A percentile compares a stretch with the other conserved stretches of the same genome.
Evolutionary conservation across 2,888 invertebrate species (phyloP).

Genomic region (Mythimna loreyi): DNA sequence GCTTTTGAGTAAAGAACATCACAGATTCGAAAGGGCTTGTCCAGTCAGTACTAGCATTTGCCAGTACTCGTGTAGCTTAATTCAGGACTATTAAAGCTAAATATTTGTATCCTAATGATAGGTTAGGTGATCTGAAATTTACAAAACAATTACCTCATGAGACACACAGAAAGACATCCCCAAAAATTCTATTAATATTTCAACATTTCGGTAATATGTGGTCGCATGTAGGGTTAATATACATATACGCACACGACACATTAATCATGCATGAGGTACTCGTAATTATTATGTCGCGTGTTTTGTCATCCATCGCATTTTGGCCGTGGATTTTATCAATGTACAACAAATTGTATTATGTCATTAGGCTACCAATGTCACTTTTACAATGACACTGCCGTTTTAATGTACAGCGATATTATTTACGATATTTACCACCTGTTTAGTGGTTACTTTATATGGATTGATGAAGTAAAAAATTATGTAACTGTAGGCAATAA

Average conservation of each 20-base stretch:
- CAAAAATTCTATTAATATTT: background rate
- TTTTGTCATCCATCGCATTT: slow-evolving; percentile 81
- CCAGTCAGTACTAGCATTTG: too few species aligned
- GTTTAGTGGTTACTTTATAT: slow-evolving; percentile 29
- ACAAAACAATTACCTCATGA: too few species aligned
- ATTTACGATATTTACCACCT: slow-evolving; percentile 46
- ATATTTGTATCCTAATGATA: too few species aligned
- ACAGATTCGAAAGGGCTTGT: too few species aligned
- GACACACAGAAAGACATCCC: background rate
- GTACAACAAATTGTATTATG: slow-evolving; percentile 75
- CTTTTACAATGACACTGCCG: slow-evolving; percentile 56
- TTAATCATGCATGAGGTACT: slow-evolving; percentile 77
- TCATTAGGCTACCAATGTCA: slow-evolving; percentile 69
- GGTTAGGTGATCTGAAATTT: background rate
- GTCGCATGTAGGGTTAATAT: slow-evolving; percentile 57
- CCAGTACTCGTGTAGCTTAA: too few species aligned
- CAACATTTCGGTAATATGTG: slow-evolving; percentile 37
- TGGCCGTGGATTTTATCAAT: slow-evolving; percentile 80
- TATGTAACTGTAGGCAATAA: slow-evolving; percentile 13
- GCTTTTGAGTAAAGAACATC: too few species aligned
- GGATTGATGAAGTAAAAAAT: slow-evolving; percentile 10
- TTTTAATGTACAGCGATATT: slow-evolving; percentile 35
- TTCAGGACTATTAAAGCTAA: too few species aligned
- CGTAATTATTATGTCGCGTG: slow-evolving; percentile 85
- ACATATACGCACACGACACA: slow-evolving; percentile 61